Base-by-base conservation (phyloP, 2,113 vertebrate genomes). In the Nannobrachium achirus region DNA sequence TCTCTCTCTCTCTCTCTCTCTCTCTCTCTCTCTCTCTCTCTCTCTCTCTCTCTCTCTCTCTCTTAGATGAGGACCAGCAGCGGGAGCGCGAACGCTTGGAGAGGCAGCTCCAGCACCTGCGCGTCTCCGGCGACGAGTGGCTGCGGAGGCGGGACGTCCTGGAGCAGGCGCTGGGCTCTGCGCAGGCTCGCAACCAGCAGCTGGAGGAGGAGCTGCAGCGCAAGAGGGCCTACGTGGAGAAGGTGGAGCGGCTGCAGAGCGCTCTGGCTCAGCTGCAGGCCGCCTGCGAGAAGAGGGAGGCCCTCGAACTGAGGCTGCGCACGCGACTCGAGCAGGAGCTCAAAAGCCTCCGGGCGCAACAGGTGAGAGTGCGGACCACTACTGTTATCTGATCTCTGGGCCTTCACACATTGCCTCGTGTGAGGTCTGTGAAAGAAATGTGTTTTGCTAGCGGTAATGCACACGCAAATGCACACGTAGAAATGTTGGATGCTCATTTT, bases 281-380 rank as follows among this genome's bases (percentile, higher is more conserved):
- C 0, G 97, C 97, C 14, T 99, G 98, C 0, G 96, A 99, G 88
- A 99, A 99, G 90, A 89, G 98, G 1, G 97, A 99, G 75, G 89
- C 93, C 52, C 88, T 98, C 20, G 98, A 99, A 83, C 86, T 96
- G 60, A 92, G 95, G 20, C 92, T 99, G 57, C 94, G 98, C 15
- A 98, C 95, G 0, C 92, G 96, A 44, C 90, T 99, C 57, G 98
- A 99, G 92, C 97, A 98, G 87, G 97, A 99, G 62, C 92, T 99
- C 85, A 97, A 97, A 89, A 96, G 93, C 63, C 89, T 99, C 69
- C 88, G 98, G 48, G 92, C 95, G 1, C 96, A 98, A 63, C 97
- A 98, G 96, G 97, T 98, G 88, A 82, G n/a, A n/a, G n/a, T n/a
- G n/a, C n/a, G 65, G 49, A 39, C 20, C 8, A 14, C 4, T 0